These are phyloP conservation scores for Gortyna flavago DNA, from an alignment of 2,888 invertebrate species.

Conservation along the genomic window DNA sequence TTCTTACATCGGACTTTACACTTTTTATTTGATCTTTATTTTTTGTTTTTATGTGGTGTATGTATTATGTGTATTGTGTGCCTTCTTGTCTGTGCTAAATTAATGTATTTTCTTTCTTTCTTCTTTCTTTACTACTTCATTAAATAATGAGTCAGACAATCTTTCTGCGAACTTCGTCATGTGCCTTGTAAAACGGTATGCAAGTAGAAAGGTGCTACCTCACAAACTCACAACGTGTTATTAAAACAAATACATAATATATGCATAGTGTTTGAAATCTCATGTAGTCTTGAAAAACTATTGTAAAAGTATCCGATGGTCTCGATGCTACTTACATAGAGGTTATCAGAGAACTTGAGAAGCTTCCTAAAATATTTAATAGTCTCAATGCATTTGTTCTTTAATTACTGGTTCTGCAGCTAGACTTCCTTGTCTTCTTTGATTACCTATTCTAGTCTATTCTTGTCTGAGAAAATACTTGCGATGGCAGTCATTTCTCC, in stretches of 20 bases:
- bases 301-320: not conserved
- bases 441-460: not conserved
- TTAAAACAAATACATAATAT: conserved; percentile 41
- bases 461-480: conserved; percentile 2
- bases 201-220: conserved; percentile 61
- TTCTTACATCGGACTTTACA: too few species aligned
- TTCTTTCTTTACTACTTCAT: conserved; percentile 25
- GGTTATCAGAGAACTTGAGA: not conserved
- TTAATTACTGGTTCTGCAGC: not conserved
- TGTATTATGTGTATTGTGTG: too few species aligned
- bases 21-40: too few species aligned
- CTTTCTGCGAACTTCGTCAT: conserved; percentile 38
- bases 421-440: not conserved
- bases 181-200: conserved; percentile 23
- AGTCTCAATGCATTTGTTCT: not conserved
- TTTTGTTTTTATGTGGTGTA: too few species aligned
- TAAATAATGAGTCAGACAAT: conserved; percentile 51
- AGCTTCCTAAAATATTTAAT: not conserved
- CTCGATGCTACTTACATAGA: not conserved
- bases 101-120: too few species aligned
- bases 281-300: not conserved
- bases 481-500: not conserved
- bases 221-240: conserved; percentile 33
- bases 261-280: conserved; percentile 31
- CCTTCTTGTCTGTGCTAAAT: too few species aligned